Evolutionary conservation across 2,888 invertebrate species (phyloP).

Genomic region (Caenorhabditis sinica): DNA sequence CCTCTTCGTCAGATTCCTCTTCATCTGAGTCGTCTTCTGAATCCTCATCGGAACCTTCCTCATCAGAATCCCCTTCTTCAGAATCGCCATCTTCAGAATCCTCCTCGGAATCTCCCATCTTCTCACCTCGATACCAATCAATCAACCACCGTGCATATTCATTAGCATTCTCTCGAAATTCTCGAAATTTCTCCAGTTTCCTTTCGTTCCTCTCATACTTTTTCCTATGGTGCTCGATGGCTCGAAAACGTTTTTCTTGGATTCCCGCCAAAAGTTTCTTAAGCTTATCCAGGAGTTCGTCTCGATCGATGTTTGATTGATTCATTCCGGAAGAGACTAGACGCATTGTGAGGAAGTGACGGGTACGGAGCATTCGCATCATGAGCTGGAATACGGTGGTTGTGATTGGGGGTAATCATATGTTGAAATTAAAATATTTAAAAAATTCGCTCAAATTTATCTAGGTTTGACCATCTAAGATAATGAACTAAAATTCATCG

Average conservation of each 20-base stretch:
- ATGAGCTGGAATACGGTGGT: constrained; percentile 34
- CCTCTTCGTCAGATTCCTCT: too few species aligned
- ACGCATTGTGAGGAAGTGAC: constrained; percentile 44
- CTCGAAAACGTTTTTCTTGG: neutral
- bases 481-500: too few species aligned
- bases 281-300: neutral
- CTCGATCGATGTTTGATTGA: constrained; percentile 37
- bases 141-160: too few species aligned
- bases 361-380: constrained; percentile 43
- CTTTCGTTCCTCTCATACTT: neutral
- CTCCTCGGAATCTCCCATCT: too few species aligned
- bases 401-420: neutral
- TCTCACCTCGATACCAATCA: too few species aligned
- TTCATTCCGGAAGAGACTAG: constrained; percentile 18
- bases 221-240: neutral
- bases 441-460: neutral
- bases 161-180: too few species aligned
- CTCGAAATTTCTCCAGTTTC: neutral
- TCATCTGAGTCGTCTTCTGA: too few species aligned
- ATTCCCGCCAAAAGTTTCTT: neutral
- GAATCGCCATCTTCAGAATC: too few species aligned
- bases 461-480: too few species aligned
- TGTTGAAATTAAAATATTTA: neutral
- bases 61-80: too few species aligned
- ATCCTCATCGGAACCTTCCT: too few species aligned